Evolutionary conservation across 2,797 vertebrate genomes (phyloP).

Genomic region (Eupleurogrammus muticus): DNA sequence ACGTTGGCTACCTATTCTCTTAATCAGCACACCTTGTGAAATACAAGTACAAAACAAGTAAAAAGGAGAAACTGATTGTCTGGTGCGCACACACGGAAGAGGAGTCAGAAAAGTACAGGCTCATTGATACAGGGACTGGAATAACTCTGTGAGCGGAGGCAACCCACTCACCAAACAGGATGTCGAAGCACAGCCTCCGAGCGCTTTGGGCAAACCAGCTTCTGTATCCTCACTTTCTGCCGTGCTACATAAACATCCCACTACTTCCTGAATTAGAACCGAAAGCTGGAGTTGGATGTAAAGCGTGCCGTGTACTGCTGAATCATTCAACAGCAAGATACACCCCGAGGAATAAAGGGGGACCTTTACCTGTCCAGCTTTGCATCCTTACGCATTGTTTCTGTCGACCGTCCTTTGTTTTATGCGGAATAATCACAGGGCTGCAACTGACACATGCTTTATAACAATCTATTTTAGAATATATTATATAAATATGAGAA

Average conservation of each 20-base stretch:
- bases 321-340: not conserved
- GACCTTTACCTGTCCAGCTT: not conserved
- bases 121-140: constrained; percentile 20
- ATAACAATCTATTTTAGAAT: too few relatives aligned
- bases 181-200: constrained; percentile 29
- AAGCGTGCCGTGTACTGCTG: constrained; percentile 10
- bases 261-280: constrained; percentile 26
- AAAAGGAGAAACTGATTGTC: not conserved
- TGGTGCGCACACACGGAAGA: not conserved
- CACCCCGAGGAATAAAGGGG: not conserved
- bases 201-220: constrained; percentile 15
- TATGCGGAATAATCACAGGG: not conserved
- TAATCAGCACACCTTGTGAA: not conserved
- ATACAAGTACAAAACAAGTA: not conserved
- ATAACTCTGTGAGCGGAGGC: constrained; percentile 30
- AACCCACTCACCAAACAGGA: constrained; percentile 45
- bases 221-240: constrained; percentile 27
- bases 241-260: constrained; percentile 12
- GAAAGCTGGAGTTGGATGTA: not conserved
- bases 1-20: not conserved
- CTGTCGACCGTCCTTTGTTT: not conserved
- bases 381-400: not conserved
- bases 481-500: too few relatives aligned
- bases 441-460: too few relatives aligned
- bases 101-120: constrained; percentile 10